A percentile compares a stretch with the other conserved stretches of the same genome.
These are phyloP conservation scores for Lutjanus argentimaculatus DNA, from an alignment of 2,797 vertebrate species.

Conservation along the genomic window DNA sequence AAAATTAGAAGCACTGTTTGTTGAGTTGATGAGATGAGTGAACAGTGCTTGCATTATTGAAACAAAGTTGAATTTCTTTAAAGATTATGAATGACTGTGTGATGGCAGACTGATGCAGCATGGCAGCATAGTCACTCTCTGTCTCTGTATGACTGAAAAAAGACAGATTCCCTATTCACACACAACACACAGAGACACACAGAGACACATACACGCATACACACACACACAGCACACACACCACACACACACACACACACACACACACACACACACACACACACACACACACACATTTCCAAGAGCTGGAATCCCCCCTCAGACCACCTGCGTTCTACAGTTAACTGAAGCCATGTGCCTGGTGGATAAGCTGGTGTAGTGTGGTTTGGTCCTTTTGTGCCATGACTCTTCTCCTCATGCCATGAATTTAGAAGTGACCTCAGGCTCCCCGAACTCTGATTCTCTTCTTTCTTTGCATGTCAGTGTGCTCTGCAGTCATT, in stretches of 20 bases:
- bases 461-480: slow-evolving; percentile 41
- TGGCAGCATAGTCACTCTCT: neutral
- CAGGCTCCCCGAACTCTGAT: slow-evolving; percentile 37
- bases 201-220: slow-evolving; percentile 27
- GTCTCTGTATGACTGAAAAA: slow-evolving; percentile 37
- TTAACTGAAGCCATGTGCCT: slow-evolving; percentile 85
- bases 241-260: slow-evolving; percentile 20
- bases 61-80: neutral
- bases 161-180: slow-evolving; percentile 45
- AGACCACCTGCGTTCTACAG: slow-evolving; percentile 81
- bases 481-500: neutral
- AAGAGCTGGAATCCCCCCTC: slow-evolving; percentile 79
- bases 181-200: slow-evolving; percentile 10
- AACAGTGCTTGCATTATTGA: neutral
- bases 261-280: slow-evolving; percentile 23
- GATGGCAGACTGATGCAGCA: slow-evolving; percentile 17
- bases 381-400: slow-evolving; percentile 73
- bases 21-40: slow-evolving; percentile 4
- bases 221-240: slow-evolving; percentile 20
- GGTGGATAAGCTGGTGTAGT: slow-evolving; percentile 67
- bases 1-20: neutral
- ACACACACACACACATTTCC: slow-evolving; percentile 22
- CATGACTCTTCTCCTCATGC: slow-evolving; percentile 67
- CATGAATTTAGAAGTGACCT: slow-evolving; percentile 70
- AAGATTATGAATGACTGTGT: neutral